Evolutionary conservation across 1,140 invertebrate genomes (phyloP).

Genomic region (Danaus plexippus): DNA sequence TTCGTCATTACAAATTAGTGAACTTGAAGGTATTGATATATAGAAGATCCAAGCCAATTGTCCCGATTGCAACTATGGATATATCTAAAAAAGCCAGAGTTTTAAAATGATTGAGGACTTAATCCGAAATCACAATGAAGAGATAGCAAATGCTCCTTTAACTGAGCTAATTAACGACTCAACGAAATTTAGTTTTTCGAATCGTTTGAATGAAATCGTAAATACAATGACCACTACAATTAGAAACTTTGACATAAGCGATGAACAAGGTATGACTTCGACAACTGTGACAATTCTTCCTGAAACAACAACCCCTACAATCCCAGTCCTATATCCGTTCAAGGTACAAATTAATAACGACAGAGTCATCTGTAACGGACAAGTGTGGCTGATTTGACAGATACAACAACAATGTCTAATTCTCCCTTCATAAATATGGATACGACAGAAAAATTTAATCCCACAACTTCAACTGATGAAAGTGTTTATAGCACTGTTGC

Average conservation of each 20-base stretch:
- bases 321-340: conserved; percentile 8
- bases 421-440: conserved; percentile 21
- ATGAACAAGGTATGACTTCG: conserved; percentile 17
- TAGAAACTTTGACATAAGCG: conserved; percentile 26
- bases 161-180: conserved; percentile 29
- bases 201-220: conserved; percentile 53
- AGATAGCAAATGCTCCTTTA: conserved; percentile 56
- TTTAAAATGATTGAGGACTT: conserved; percentile 68
- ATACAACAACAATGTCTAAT: conserved; percentile 26
- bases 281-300: conserved; percentile 12
- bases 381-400: conserved; percentile 18
- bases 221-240: conserved; percentile 55
- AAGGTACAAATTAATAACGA: conserved; percentile 13
- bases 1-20: conserved; percentile 18
- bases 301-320: conserved; percentile 13
- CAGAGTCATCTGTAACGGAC: conserved; percentile 8
- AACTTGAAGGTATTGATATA: conserved; percentile 30
- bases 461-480: too few relatives aligned
- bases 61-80: conserved; percentile 56
- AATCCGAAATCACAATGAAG: conserved; percentile 59
- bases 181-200: conserved; percentile 37
- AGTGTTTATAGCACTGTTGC: too few relatives aligned
- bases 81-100: conserved; percentile 64
- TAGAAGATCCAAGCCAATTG: conserved; percentile 46
- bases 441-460: background rate